A percentile compares a stretch with the other conserved stretches of the same genome.
Evolutionary conservation across 2,888 invertebrate species (phyloP).

Genomic region (Melanotus villosus): DNA sequence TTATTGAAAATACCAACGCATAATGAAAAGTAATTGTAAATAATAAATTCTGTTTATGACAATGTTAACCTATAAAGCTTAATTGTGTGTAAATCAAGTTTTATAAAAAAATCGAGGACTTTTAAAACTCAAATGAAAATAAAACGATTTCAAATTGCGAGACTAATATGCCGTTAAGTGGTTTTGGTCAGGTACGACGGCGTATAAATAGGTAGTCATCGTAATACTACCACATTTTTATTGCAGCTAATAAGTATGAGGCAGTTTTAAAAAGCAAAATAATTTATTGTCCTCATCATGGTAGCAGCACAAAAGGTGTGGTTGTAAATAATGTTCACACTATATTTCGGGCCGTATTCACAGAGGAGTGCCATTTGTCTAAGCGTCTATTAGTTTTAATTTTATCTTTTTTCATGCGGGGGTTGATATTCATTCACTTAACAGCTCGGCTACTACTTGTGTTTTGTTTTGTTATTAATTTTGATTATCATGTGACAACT

Average conservation of each 20-base stretch:
- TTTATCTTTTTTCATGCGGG: slow-evolving; percentile 63
- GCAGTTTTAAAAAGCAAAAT: slow-evolving; percentile 60
- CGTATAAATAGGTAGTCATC: slow-evolving; percentile 40
- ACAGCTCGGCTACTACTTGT: slow-evolving; percentile 38
- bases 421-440: slow-evolving; percentile 61
- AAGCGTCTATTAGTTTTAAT: slow-evolving; percentile 66
- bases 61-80: too few relatives aligned
- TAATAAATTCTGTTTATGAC: too few relatives aligned
- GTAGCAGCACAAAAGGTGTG: slow-evolving; percentile 67
- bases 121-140: neutral
- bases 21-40: too few relatives aligned
- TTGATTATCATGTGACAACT: slow-evolving; percentile 15
- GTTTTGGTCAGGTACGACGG: slow-evolving; percentile 32
- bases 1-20: too few relatives aligned
- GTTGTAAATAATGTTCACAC: slow-evolving; percentile 67
- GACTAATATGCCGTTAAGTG: slow-evolving; percentile 28
- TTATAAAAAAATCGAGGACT: neutral
- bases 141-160: slow-evolving; percentile 24
- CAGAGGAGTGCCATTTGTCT: slow-evolving; percentile 66
- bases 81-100: too few relatives aligned
- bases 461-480: slow-evolving; percentile 28
- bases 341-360: slow-evolving; percentile 64
- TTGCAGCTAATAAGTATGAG: slow-evolving; percentile 58
- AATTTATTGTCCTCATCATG: slow-evolving; percentile 66
- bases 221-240: slow-evolving; percentile 52